phyloP scores from a whole-genome alignment of 1,140 invertebrate species.

The Maconellicoccus hirsutus region DNA sequence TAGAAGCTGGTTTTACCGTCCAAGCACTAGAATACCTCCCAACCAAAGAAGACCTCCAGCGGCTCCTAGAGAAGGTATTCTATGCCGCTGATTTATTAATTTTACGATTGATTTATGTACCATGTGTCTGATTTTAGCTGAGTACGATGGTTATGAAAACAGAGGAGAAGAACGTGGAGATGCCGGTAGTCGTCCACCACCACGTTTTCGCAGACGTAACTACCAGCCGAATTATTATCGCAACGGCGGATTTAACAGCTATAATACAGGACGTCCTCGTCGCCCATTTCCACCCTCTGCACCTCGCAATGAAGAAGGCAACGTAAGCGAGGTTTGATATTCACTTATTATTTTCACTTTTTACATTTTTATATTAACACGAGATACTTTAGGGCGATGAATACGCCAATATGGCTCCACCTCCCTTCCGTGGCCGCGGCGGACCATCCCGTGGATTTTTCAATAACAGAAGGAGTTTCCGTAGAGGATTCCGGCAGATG shows the following conservation, averaged over 20 bases:
- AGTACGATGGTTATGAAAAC: slow-evolving; percentile 4
- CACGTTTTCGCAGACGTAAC: background rate
- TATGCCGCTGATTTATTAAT: background rate
- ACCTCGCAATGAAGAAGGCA: slow-evolving; percentile 15
- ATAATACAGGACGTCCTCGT: slow-evolving; percentile 1
- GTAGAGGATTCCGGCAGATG: background rate
- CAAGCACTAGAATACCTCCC: slow-evolving; percentile 31
- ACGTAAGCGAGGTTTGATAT: background rate
- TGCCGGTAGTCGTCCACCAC: background rate
- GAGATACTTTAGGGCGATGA: background rate
- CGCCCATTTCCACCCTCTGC: background rate
- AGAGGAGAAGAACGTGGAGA: slow-evolving; percentile 7
- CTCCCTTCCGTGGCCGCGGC: background rate
- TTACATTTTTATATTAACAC: background rate
- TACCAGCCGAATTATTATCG: slow-evolving; percentile 15
- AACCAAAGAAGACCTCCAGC: slow-evolving; percentile 32
- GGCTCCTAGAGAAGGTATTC: slow-evolving; percentile 32
- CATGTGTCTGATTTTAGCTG: background rate
- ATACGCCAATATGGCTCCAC: background rate
- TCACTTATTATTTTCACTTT: background rate
- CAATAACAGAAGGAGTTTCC: background rate
- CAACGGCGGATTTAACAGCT: background rate
- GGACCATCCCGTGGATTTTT: slow-evolving; percentile 1
- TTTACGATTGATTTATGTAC: background rate
- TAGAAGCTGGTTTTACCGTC: slow-evolving; percentile 46